Evolutionary conservation across 1,140 invertebrate genomes (phyloP).

Genomic region (Delia radicum): DNA sequence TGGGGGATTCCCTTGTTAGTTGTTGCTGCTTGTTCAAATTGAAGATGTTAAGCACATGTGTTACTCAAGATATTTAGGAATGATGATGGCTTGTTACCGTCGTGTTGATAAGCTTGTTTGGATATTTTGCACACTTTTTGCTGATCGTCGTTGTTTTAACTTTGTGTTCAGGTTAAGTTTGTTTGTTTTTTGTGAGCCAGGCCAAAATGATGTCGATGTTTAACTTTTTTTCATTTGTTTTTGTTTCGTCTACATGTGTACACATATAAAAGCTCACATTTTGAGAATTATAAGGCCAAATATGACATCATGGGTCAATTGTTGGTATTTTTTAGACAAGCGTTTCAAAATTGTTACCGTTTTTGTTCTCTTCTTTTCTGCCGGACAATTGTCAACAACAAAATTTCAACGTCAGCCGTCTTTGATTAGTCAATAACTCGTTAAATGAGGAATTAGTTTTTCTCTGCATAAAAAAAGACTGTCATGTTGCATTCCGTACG

Average conservation of each 20-base stretch:
- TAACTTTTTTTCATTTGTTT: neutral
- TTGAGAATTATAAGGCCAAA: constrained; percentile 21
- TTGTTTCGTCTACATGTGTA: neutral
- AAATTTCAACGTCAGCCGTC: neutral
- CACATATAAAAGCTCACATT: neutral
- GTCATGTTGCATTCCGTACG: neutral
- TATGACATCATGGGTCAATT: constrained; percentile 30
- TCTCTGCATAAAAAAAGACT: neutral
- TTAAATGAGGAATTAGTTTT: neutral
- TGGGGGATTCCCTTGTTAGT: too few relatives aligned
- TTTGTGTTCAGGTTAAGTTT: neutral
- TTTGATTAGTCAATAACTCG: constrained; percentile 28
- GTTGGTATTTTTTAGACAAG: constrained; percentile 27
- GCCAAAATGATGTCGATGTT: neutral
- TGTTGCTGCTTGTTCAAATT: constrained; percentile 6
- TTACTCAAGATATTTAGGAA: constrained; percentile 16
- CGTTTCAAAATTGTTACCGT: constrained; percentile 28
- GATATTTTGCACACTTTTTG: constrained; percentile 22
- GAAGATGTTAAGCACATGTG: neutral
- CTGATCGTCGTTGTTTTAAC: too few relatives aligned
- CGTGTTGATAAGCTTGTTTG: constrained; percentile 23
- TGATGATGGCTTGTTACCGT: constrained; percentile 22
- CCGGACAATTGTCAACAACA: neutral
- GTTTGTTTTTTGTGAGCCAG: neutral
- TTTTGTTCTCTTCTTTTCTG: neutral